Evolutionary conservation across 2,888 invertebrate genomes (phyloP).

Genomic region (Agrotis segetum): DNA sequence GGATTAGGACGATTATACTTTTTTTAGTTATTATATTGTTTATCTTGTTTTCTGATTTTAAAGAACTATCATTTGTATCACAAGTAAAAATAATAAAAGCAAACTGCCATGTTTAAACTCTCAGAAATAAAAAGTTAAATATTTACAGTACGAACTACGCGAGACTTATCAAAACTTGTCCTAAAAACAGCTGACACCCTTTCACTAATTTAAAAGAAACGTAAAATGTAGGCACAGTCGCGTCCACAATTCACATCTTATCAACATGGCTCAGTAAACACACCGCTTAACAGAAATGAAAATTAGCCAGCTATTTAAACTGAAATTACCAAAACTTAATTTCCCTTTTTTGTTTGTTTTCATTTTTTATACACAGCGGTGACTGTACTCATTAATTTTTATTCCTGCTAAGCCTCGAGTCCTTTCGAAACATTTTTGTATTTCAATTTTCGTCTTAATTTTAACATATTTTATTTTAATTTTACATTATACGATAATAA

Average conservation of each 20-base stretch:
- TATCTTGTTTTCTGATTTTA: no score
- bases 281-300: constrained; percentile 54
- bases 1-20: no score
- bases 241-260: constrained; percentile 35
- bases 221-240: constrained; percentile 42
- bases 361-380: constrained; percentile 55
- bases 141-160: no score
- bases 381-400: constrained; percentile 57
- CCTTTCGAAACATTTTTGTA: constrained; percentile 43
- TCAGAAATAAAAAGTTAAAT: background rate
- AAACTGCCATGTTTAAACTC: no score
- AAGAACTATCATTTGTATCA: no score
- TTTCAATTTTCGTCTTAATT: constrained; percentile 52
- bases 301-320: constrained; percentile 60
- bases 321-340: constrained; percentile 60
- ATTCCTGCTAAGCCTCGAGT: constrained; percentile 55
- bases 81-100: no score
- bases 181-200: constrained; percentile 27
- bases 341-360: constrained; percentile 45
- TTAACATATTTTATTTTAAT: constrained; percentile 58
- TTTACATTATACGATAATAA: constrained; percentile 61
- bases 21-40: no score
- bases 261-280: constrained; percentile 47
- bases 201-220: constrained; percentile 23
- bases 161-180: background rate